phyloP scores from a whole-genome alignment of 2,888 invertebrate species.

The Eristalis tenax region DNA sequence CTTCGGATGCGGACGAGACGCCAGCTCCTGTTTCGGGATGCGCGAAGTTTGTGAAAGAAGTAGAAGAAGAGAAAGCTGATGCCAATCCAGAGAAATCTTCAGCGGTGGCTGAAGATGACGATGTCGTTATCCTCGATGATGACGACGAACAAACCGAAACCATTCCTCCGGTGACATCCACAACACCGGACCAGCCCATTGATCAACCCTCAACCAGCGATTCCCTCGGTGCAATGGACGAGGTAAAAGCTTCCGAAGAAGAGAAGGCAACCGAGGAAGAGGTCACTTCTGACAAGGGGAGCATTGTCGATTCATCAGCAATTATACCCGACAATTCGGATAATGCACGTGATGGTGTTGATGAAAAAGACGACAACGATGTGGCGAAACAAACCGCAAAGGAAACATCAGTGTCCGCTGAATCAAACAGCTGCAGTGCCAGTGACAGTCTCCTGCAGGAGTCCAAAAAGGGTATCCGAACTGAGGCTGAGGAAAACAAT shows the following conservation, averaged over 20 bases:
- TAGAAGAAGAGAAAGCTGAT: neutral
- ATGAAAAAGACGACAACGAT: conserved; percentile 51
- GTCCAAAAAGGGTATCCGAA: conserved; percentile 34
- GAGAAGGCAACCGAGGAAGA: conserved; percentile 35
- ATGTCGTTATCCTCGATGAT: conserved; percentile 75
- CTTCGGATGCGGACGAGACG: neutral
- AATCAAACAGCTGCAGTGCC: conserved; percentile 76
- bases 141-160: conserved; percentile 73
- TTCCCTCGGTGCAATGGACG: neutral
- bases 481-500: conserved; percentile 46
- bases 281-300: neutral
- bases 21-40: neutral
- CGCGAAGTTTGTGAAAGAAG: neutral
- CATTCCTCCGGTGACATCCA: neutral
- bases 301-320: conserved; percentile 2
- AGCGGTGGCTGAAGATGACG: conserved; percentile 65
- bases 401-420: conserved; percentile 67
- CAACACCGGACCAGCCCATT: neutral
- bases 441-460: conserved; percentile 75
- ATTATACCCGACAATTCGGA: conserved; percentile 77
- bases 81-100: neutral
- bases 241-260: conserved; percentile 26
- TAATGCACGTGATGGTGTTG: conserved; percentile 79
- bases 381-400: conserved; percentile 6
- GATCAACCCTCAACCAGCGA: conserved; percentile 13